Conservation (phyloP, 2,113 vertebrate genomes). For the Syrmaticus mikado region DNA sequence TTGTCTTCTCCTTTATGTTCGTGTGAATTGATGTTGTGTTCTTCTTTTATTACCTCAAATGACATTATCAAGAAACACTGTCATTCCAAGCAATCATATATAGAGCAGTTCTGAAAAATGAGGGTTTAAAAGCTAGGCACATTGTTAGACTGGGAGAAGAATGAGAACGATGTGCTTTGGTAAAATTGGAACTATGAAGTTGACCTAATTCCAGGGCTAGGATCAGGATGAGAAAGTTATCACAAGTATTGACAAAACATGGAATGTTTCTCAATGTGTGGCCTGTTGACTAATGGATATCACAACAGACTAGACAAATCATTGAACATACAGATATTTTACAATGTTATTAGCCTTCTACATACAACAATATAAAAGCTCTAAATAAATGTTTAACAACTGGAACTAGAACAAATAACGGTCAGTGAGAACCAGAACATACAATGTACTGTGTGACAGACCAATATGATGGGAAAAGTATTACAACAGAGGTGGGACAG, state of each 20-base stretch:
- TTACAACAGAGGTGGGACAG: too few relatives aligned
- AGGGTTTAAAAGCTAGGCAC: background rate
- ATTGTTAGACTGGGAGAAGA: background rate
- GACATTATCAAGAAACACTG: background rate
- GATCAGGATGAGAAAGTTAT: background rate
- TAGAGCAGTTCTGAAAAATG: background rate
- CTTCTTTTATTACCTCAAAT: background rate
- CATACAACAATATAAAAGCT: background rate
- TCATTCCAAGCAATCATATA: background rate
- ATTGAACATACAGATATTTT: background rate
- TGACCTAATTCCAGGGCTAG: background rate
- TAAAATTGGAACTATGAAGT: background rate
- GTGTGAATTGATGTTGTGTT: background rate
- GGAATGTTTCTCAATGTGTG: background rate
- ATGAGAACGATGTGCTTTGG: background rate
- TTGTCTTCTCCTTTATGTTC: background rate
- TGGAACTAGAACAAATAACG: constrained; percentile 5
- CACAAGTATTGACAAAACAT: background rate
- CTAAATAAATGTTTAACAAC: background rate
- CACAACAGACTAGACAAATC: background rate
- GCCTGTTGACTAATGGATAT: background rate
- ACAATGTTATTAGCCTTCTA: background rate
- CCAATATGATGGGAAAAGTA: too few relatives aligned
- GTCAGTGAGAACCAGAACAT: background rate
- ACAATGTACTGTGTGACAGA: background rate